phyloP scores from a whole-genome alignment of 2,888 invertebrate genomes.

The Mythimna vitellina region DNA sequence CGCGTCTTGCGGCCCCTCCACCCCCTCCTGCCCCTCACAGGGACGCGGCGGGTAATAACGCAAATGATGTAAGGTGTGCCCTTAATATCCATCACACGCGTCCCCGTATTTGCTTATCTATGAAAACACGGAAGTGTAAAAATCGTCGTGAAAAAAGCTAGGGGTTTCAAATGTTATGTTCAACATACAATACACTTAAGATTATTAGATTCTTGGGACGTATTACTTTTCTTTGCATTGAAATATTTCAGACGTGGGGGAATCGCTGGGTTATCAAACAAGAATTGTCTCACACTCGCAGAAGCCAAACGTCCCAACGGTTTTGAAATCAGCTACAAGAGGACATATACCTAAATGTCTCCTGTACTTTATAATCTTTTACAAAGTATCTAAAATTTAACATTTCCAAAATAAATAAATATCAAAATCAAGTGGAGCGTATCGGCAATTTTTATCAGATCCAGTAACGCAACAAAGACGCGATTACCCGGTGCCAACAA shows the following conservation, averaged over 20 bases:
- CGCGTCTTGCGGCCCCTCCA: constrained; percentile 83
- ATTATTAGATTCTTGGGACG: constrained; percentile 77
- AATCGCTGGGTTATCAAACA: constrained; percentile 21
- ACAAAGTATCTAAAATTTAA: constrained; percentile 44
- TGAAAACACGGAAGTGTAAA: constrained; percentile 90
- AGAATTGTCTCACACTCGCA: constrained; percentile 16
- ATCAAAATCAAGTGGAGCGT: constrained; percentile 68
- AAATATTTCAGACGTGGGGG: constrained; percentile 33
- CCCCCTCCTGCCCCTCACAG: constrained; percentile 60
- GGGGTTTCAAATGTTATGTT: constrained; percentile 79
- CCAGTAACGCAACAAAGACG: constrained; percentile 82
- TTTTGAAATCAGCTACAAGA: constrained; percentile 6
- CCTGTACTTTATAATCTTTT: constrained; percentile 21
- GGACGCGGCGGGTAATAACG: constrained; percentile 83
- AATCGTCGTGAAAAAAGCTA: constrained; percentile 84
- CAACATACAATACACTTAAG: constrained; percentile 82
- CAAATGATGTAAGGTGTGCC: constrained; percentile 91
- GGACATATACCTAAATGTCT: constrained; percentile 5
- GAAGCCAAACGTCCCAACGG: neutral
- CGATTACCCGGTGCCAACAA: constrained; percentile 84
- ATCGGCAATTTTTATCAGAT: constrained; percentile 85
- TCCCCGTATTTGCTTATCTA: constrained; percentile 91
- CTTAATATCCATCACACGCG: constrained; percentile 90
- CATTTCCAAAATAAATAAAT: constrained; percentile 60
- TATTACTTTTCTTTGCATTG: constrained; percentile 56